A percentile compares a stretch with the other conserved stretches of the same genome.
Evolutionary conservation across 2,888 invertebrate genomes (phyloP).

Genomic region (Glomeris marginata): DNA sequence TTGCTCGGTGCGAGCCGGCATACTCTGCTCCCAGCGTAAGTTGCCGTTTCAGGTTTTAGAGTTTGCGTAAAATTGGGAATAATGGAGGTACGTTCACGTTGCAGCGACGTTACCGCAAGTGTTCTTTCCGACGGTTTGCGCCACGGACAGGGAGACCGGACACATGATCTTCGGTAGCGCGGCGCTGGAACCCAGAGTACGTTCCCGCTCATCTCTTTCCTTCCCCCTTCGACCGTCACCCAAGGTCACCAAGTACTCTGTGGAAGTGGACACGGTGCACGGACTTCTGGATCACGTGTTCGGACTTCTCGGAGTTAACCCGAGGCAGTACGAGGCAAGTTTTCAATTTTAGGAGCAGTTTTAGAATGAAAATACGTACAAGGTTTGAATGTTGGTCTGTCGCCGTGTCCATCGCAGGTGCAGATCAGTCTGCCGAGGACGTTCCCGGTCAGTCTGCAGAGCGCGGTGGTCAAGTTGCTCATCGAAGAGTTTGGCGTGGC

Average conservation of each 20-base stretch:
- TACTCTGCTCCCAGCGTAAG: conserved; percentile 35
- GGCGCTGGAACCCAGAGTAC: conserved; percentile 31
- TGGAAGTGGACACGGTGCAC: conserved; percentile 32
- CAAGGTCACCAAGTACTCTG: conserved; percentile 34
- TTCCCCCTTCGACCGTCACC: conserved; percentile 34
- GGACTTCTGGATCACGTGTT: conserved; percentile 37
- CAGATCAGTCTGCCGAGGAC: conserved; percentile 35
- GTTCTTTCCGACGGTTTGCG: conserved; percentile 40
- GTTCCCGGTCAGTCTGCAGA: conserved; percentile 31
- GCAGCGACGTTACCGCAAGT: conserved; percentile 38
- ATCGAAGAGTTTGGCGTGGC: conserved; percentile 31
- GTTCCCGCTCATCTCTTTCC: conserved; percentile 28
- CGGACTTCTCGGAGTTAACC: conserved; percentile 33
- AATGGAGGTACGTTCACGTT: conserved; percentile 5
- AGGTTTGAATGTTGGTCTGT: not conserved
- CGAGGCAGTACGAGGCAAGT: conserved; percentile 33
- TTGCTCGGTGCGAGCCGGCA: conserved; percentile 39
- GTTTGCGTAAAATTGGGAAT: not conserved
- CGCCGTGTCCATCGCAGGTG: conserved; percentile 14
- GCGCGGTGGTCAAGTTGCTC: conserved; percentile 31
- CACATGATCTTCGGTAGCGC: conserved; percentile 32
- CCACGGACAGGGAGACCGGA: conserved; percentile 28
- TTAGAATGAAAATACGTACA: not conserved
- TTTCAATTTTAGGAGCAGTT: not conserved
- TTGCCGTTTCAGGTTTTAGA: conserved; percentile 9